phyloP scores from a whole-genome alignment of 2,888 invertebrate genomes.

The Podotricha telesiphe region DNA sequence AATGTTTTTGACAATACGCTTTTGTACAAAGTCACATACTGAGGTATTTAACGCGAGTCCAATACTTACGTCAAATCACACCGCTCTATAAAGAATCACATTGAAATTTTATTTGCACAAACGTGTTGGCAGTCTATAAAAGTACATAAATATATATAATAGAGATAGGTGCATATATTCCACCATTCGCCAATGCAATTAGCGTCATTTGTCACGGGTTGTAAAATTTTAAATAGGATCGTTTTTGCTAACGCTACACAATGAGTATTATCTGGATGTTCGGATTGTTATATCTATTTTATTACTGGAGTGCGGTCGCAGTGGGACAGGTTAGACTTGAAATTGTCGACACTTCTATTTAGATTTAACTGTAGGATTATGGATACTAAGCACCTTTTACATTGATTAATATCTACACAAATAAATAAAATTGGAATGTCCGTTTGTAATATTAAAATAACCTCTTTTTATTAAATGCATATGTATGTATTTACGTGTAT shows the following conservation, averaged over 20 bases:
- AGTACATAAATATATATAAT: too few relatives aligned
- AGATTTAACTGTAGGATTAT: slow-evolving; percentile 32
- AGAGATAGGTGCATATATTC: background rate
- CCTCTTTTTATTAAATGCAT: too few relatives aligned
- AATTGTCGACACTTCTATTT: slow-evolving; percentile 44
- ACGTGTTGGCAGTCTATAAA: background rate
- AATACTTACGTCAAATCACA: too few relatives aligned
- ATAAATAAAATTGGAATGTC: too few relatives aligned
- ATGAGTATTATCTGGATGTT: slow-evolving; percentile 41
- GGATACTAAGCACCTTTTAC: background rate
- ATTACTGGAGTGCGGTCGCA: slow-evolving; percentile 41
- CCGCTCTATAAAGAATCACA: background rate
- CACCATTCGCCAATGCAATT: slow-evolving; percentile 3
- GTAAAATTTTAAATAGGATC: slow-evolving; percentile 25
- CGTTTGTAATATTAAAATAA: too few relatives aligned
- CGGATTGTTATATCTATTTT: slow-evolving; percentile 46
- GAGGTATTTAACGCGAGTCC: too few relatives aligned
- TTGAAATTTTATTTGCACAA: background rate
- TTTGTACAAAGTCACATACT: too few relatives aligned
- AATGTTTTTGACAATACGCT: too few relatives aligned
- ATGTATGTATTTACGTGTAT: too few relatives aligned
- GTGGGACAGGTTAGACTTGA: slow-evolving; percentile 41
- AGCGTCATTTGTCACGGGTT: slow-evolving; percentile 21
- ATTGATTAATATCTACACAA: too few relatives aligned
- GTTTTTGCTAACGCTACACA: slow-evolving; percentile 35